Evolutionary conservation across 1,140 invertebrate genomes (phyloP), one percentile per base, ranked within the genome.

Genomic region (Drosophila erecta): DNA sequence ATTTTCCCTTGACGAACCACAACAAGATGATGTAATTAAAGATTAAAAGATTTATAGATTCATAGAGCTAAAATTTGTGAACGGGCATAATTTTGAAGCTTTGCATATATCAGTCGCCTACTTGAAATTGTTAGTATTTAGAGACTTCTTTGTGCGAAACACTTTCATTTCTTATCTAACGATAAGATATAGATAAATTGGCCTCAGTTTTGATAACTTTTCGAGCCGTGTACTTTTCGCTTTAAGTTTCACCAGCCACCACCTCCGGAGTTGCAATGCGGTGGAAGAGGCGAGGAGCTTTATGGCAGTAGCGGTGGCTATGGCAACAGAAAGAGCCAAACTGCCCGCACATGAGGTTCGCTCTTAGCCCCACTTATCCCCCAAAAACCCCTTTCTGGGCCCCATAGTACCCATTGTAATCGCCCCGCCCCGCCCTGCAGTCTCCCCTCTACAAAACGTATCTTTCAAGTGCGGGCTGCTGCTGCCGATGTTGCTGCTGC

Each of bases 401-500:
- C 44, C 30, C 59, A 43, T 27, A 35, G 47, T 47, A 65, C 49
- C 75, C 49, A 44, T 50, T 56, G 46, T 62, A 73, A 62, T 59
- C 79, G 62, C 22, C 56, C 24, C 47, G n/a, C 24, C 27, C 27
- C 10, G 27, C 47, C 37, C 37, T 14, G 3, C 37, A 15, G 30
- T 30, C 2, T 24, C 27, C 47, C n/a, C 2, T 5, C 66, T 27
- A 22, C 33, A 41, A 33, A 17, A 8, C 41, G 61, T 64, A 84
- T 62, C 81, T 85, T 76, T 79, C 81, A 75, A 87, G 83, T 67
- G 73, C 62, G 72, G 72, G 59, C 51, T 75, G 70, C 33, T 64
- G 50, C 17, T 74, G 69, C 40, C 84, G 79, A 47, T 61, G 58
- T 6, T 84, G 79, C 53, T 60, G 56, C 12, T 50, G 49, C 17